Evolutionary conservation across 1,140 invertebrate genomes (phyloP).

Genomic region (Eumeta japonica): DNA sequence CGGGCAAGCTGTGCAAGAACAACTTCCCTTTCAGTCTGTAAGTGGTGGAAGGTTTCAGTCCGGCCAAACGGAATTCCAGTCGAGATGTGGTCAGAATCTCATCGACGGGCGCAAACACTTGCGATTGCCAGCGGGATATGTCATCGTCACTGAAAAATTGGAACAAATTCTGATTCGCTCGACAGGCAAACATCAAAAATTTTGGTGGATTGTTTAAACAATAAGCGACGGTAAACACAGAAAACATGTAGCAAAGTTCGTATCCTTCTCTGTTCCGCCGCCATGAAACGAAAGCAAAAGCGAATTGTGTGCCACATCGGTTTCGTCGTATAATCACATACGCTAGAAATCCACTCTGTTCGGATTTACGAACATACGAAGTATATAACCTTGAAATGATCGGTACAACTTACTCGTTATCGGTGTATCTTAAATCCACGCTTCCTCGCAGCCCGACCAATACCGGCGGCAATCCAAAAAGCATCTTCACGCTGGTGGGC

Average conservation of each 20-base stretch:
- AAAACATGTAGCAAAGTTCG: no score
- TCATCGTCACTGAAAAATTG: conserved; percentile 64
- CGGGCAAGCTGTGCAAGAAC: conserved; percentile 69
- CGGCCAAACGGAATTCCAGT: conserved; percentile 77
- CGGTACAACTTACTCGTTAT: conserved; percentile 70
- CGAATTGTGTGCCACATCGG: no score
- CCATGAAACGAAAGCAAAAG: no score
- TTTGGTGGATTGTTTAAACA: no score
- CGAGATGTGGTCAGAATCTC: conserved; percentile 81
- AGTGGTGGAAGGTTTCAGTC: conserved; percentile 73
- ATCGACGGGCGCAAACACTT: conserved; percentile 81
- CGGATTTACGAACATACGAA: no score
- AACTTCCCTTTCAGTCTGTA: conserved; percentile 81
- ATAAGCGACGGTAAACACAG: no score
- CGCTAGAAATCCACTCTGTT: no score
- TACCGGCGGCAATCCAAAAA: conserved; percentile 77
- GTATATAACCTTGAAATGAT: no score
- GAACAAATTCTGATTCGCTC: no score
- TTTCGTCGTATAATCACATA: no score
- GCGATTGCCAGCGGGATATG: conserved; percentile 72
- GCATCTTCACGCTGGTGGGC: conserved; percentile 72
- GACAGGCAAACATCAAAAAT: no score
- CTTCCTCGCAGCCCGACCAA: conserved; percentile 82
- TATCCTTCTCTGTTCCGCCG: no score
- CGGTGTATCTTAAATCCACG: conserved; percentile 80